Evolutionary conservation across 2,113 vertebrate species (phyloP).

Genomic region (Picathartes gymnocephalus): DNA sequence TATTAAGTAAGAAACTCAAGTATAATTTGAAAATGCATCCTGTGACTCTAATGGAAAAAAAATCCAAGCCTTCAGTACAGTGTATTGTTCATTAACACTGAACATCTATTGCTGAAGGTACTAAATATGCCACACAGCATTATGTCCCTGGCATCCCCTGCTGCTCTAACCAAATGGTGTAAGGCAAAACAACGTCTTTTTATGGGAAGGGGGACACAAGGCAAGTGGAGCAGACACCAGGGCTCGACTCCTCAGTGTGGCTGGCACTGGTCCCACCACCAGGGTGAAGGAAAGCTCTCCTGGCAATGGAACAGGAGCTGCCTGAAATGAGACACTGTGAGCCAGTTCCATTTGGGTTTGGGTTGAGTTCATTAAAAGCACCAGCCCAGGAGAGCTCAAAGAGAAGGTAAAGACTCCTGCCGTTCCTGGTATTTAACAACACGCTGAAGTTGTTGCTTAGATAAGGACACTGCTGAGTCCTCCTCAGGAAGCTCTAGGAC

Average conservation of each 20-base stretch:
- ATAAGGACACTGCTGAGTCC: background rate
- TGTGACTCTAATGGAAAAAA: background rate
- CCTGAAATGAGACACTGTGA: background rate
- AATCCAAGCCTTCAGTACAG: background rate
- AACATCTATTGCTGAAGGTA: background rate
- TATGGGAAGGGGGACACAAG: background rate
- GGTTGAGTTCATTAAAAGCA: background rate
- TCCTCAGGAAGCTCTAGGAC: background rate
- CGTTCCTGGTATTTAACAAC: background rate
- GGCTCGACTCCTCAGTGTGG: fast-evolving
- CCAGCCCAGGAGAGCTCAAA: background rate
- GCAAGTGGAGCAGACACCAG: background rate
- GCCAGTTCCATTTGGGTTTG: background rate
- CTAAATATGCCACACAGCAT: background rate
- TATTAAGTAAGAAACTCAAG: background rate
- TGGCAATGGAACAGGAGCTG: background rate
- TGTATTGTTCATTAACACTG: background rate
- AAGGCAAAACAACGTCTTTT: background rate
- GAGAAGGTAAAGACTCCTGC: background rate
- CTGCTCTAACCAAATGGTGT: background rate
- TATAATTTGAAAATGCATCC: background rate
- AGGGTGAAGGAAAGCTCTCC: background rate
- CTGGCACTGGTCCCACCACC: background rate
- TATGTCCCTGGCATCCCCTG: fast-evolving
- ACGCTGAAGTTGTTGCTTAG: background rate